Base-by-base conservation (phyloP, 2,113 vertebrate genomes). In the Gavia stellata region DNA sequence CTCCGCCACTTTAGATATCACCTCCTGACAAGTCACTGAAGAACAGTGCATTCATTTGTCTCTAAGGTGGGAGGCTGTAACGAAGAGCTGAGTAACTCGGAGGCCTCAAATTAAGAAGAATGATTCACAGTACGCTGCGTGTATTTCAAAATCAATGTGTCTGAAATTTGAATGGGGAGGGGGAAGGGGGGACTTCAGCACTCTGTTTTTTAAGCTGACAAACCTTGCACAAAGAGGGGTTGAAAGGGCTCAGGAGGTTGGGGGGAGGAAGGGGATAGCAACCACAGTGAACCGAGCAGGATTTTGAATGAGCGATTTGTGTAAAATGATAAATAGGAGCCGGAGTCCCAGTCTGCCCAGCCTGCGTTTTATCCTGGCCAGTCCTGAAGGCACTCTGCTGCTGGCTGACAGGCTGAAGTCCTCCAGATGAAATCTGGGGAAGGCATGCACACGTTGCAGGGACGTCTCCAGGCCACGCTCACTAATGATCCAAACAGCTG, bases 31-130 rank as follows among this genome's bases (percentile, higher is more conserved):
- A 84, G 94, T 61, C 95, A 97, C 88, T 94, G 92, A 88, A 52
- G 73, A 91, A 8, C 50, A 25, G 50, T 18, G 53, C 36, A 4
- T 40, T 79, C 42, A 24, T 95, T 81, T 95, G 44, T 77, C 96
- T 97, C 81, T 34, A 44, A 94, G 92, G 95, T 95, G 94, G 96
- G 95, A 92, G 97, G 91, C 88, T 95, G 78, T 38, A 87, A 50
- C 2, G 25, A 72, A 53, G 81, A 62, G 86, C 86, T 89, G 83
- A 92, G 85, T 96, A 92, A 95, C 74, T 92, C 16, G 0, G 81
- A 82, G 44, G 53, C 68, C 72, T 74, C 79, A 45, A 73, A 55
- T 91, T 62, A 85, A 94, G 49, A 24, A 36, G 81, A 81, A 53
- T 96, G 93, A 96, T 95, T 97, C 92, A 95, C 78, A 71, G 81